Conservation (phyloP, 2,797 vertebrate species). For the Rhynchonycteris naso region DNA sequence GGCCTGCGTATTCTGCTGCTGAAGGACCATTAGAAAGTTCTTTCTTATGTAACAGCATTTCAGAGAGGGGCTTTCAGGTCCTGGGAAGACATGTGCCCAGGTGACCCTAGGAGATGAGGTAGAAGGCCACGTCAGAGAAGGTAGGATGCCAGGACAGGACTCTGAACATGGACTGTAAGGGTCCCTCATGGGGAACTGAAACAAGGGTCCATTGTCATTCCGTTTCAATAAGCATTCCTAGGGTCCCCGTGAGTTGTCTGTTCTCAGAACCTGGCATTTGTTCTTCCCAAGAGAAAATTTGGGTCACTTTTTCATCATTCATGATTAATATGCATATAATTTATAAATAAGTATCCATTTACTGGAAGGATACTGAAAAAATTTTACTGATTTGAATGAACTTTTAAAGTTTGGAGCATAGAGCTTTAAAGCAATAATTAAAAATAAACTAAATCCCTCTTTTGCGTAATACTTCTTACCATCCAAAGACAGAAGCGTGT, state of each 20-base stretch:
- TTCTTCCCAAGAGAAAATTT: slow-evolving; percentile 11
- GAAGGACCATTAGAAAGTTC: background rate
- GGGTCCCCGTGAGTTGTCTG: background rate
- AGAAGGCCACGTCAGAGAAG: background rate
- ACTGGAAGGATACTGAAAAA: background rate
- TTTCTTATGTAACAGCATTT: background rate
- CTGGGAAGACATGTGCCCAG: background rate
- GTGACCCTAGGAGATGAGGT: background rate
- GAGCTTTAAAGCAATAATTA: background rate
- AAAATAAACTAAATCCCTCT: background rate
- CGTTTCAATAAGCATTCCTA: background rate
- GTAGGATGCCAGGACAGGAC: background rate
- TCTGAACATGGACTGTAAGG: background rate
- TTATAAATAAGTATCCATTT: background rate
- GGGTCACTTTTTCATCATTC: background rate
- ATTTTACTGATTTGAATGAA: background rate
- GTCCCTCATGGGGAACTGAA: background rate
- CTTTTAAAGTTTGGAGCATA: background rate
- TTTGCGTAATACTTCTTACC: background rate
- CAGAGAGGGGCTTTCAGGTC: background rate
- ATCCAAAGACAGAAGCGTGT: background rate
- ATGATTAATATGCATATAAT: background rate
- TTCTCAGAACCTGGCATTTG: background rate
- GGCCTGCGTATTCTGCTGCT: background rate
- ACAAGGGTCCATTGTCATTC: background rate